Conservation (phyloP, 2,113 vertebrate species). For the Ivindomyrus marchei region DNA sequence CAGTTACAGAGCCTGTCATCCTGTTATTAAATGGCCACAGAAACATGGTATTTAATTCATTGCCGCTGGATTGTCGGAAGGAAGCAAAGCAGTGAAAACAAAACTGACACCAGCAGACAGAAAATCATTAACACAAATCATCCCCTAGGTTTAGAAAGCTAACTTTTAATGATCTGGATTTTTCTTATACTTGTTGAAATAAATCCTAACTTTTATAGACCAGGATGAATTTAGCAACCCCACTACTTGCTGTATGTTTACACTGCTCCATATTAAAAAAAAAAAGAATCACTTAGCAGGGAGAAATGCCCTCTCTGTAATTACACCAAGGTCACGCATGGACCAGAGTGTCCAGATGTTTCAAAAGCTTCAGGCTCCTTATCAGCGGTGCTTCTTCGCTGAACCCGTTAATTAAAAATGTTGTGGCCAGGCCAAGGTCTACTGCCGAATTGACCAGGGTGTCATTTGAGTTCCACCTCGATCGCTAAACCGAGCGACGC, state of each 20-base stretch:
- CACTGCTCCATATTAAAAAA: not conserved
- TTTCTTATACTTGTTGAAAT: not conserved
- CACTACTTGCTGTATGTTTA: no score
- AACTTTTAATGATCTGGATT: not conserved
- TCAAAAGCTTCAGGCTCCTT: not conserved
- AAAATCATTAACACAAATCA: not conserved
- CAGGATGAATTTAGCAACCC: not conserved
- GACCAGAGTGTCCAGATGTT: conserved; percentile 7
- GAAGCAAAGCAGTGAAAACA: not conserved
- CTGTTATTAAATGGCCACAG: not conserved
- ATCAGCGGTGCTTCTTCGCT: not conserved
- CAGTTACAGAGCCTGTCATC: not conserved
- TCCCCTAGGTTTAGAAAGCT: not conserved
- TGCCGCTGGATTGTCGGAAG: not conserved
- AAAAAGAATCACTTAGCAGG: not conserved
- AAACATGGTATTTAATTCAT: not conserved
- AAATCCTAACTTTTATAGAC: not conserved
- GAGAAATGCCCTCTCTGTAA: not conserved
- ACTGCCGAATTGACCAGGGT: not conserved
- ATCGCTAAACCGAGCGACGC: not conserved
- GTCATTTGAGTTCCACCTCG: not conserved
- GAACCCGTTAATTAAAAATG: conserved; percentile 7
- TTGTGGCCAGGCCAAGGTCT: not conserved
- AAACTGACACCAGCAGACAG: not conserved
- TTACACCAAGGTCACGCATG: conserved; percentile 3